Conservation (phyloP, 1,140 invertebrate genomes). For the Dendroctonus ponderosae region DNA sequence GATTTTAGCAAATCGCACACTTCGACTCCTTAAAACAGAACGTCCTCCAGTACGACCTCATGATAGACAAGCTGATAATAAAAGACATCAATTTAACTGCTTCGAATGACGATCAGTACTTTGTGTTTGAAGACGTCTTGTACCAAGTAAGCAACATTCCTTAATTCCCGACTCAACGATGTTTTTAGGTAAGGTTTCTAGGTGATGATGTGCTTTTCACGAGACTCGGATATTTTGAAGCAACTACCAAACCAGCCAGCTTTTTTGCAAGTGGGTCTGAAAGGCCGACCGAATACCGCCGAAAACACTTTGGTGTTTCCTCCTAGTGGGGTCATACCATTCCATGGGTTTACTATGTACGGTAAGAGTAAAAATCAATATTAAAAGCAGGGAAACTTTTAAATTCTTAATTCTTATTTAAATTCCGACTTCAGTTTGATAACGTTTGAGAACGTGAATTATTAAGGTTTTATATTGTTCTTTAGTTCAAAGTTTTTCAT, state of each 20-base stretch:
- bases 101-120: conserved; percentile 96
- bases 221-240: conserved; percentile 78
- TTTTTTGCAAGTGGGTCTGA: conserved; percentile 65
- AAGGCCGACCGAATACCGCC: conserved; percentile 67
- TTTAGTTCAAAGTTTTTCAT: no score
- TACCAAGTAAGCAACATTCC: conserved; percentile 69
- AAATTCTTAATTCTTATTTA: no score
- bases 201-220: conserved; percentile 91
- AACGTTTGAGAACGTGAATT: no score
- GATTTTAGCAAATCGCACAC: conserved; percentile 73
- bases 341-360: conserved; percentile 97
- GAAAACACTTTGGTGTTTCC: conserved; percentile 80
- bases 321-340: conserved; percentile 92
- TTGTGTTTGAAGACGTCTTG: conserved; percentile 94
- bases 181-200: conserved; percentile 46
- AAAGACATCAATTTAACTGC: conserved; percentile 95
- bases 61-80: conserved; percentile 91
- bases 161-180: background rate
- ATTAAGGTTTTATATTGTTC: no score
- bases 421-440: no score
- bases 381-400: no score
- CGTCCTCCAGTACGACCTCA: conserved; percentile 86
- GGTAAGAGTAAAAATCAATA: conserved; percentile 58
- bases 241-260: conserved; percentile 60
- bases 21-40: conserved; percentile 80